These are phyloP conservation scores for Clostera curtula DNA, from an alignment of 2,888 invertebrate genomes.

Conservation along the genomic window DNA sequence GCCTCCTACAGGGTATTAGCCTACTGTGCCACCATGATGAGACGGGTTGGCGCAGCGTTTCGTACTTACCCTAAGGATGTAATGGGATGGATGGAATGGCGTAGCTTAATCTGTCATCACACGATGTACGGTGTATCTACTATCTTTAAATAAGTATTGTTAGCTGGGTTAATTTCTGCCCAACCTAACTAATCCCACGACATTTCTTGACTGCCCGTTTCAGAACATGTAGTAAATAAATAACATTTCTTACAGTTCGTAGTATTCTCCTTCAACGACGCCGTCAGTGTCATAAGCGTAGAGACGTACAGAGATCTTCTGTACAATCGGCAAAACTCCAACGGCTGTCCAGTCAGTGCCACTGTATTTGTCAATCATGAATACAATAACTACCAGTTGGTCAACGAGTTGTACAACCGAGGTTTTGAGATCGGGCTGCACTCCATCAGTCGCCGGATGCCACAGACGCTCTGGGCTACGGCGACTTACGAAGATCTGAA, in stretches of 20 bases:
- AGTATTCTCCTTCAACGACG: conserved; percentile 80
- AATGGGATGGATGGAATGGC: too few relatives aligned
- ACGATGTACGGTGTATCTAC: too few relatives aligned
- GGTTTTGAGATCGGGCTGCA: conserved; percentile 82
- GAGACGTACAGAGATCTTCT: conserved; percentile 70
- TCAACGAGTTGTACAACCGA: conserved; percentile 74
- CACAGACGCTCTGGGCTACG: conserved; percentile 74
- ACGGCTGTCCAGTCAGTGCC: conserved; percentile 76
- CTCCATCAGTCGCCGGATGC: conserved; percentile 76
- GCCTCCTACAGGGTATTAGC: too few relatives aligned
- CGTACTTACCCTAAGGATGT: too few relatives aligned
- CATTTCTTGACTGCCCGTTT: too few relatives aligned
- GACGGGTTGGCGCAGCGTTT: too few relatives aligned
- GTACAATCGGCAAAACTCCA: conserved; percentile 73
- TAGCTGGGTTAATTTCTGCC: too few relatives aligned
- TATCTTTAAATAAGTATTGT: too few relatives aligned
- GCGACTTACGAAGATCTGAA: conserved; percentile 64
- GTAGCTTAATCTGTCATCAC: too few relatives aligned
- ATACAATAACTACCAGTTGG: conserved; percentile 79
- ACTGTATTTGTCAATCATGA: conserved; percentile 85
- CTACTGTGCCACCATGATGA: too few relatives aligned
- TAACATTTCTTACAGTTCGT: conserved; percentile 78
- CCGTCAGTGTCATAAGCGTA: conserved; percentile 71
- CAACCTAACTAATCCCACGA: too few relatives aligned
- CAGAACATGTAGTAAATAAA: too few relatives aligned